Conservation (phyloP, 2,113 vertebrate species). For the Ranitomeya variabilis region DNA sequence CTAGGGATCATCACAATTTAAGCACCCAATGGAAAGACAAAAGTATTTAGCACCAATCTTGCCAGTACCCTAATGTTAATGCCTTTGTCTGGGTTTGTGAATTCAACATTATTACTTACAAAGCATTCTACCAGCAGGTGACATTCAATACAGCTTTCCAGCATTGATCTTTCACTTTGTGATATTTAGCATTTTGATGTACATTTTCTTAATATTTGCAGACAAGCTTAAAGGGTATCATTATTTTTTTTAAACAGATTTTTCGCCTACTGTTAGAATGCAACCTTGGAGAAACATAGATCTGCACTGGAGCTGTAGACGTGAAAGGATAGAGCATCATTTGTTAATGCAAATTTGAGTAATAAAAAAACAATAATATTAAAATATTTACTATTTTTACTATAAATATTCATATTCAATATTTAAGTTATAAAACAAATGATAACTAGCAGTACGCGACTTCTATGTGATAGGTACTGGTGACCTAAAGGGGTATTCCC, state of each 20-base stretch:
- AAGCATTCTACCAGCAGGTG: slow-evolving; percentile 33
- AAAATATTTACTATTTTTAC: too few species aligned
- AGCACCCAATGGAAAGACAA: slow-evolving; percentile 31
- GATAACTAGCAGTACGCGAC: too few species aligned
- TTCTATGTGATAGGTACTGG: too few species aligned
- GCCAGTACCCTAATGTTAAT: slow-evolving; percentile 54
- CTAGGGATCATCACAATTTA: slow-evolving; percentile 1
- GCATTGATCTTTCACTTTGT: neutral
- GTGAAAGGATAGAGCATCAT: neutral
- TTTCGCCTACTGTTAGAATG: neutral
- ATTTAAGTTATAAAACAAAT: too few species aligned
- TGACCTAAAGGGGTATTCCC: too few species aligned
- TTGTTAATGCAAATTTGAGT: too few species aligned
- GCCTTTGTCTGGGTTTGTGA: slow-evolving; percentile 48
- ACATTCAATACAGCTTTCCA: slow-evolving; percentile 6
- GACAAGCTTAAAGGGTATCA: neutral
- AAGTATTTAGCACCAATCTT: slow-evolving; percentile 54
- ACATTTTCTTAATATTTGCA: neutral
- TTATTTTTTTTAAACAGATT: neutral
- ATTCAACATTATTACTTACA: slow-evolving; percentile 50
- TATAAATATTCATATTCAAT: too few species aligned
- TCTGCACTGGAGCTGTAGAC: neutral
- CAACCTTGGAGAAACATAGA: neutral
- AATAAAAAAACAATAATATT: too few species aligned
- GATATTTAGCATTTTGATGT: neutral